Conservation (phyloP, 1,140 invertebrate species). For the Drosophila tristis region DNA sequence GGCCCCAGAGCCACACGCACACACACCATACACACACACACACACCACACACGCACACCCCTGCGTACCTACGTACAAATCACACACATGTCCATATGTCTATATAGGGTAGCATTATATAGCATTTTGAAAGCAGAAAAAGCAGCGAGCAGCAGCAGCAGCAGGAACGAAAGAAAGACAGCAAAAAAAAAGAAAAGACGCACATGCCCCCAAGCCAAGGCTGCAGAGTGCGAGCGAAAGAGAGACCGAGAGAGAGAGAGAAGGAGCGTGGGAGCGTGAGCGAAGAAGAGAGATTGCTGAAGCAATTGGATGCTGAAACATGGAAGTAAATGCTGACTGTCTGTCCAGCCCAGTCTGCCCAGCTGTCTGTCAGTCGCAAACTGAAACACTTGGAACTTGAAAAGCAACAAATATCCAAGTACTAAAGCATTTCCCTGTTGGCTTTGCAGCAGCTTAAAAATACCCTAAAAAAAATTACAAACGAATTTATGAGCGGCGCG, state of each 20-base stretch:
- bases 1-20: slow-evolving; percentile 26
- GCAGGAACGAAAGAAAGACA: slow-evolving; percentile 2
- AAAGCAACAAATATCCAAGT: slow-evolving; percentile 65
- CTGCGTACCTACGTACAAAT: too few relatives aligned
- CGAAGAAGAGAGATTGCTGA: slow-evolving; percentile 5
- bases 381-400: slow-evolving; percentile 67
- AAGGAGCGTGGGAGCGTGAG: slow-evolving; percentile 12
- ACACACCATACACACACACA: slow-evolving; percentile 25
- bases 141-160: slow-evolving; percentile 5
- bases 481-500: too few relatives aligned
- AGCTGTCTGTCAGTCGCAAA: slow-evolving; percentile 39
- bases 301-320: slow-evolving; percentile 60
- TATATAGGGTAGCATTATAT: slow-evolving; percentile 71
- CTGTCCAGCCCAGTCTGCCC: slow-evolving; percentile 12
- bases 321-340: slow-evolving; percentile 60
- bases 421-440: slow-evolving; percentile 6
- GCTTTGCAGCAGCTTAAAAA: background rate
- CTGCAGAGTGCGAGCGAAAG: slow-evolving; percentile 2
- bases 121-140: slow-evolving; percentile 33
- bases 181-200: slow-evolving; percentile 42
- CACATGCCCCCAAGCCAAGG: slow-evolving; percentile 65
- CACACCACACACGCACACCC: slow-evolving; percentile 19
- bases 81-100: slow-evolving; percentile 26
- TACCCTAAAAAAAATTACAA: slow-evolving; percentile 6
- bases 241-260: background rate